A percentile compares a stretch with the other conserved stretches of the same genome.
phyloP scores from a whole-genome alignment of 2,888 invertebrate genomes.

The Drosophila anomalata region DNA sequence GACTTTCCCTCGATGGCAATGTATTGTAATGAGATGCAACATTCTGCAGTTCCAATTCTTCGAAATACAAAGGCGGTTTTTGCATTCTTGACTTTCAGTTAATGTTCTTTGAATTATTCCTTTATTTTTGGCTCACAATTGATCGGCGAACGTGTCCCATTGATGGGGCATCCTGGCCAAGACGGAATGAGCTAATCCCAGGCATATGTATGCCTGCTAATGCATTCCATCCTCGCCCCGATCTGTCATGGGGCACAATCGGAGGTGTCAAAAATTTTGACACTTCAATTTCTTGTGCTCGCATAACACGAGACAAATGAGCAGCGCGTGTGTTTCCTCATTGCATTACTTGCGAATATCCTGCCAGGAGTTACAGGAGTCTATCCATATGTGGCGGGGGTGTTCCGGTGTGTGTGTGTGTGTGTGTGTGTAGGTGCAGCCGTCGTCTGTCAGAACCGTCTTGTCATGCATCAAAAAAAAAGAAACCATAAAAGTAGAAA shows the following conservation, averaged over 20 bases:
- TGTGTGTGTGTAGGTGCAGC: conserved; percentile 66
- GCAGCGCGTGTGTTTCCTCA: conserved; percentile 59
- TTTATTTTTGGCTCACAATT: conserved; percentile 69
- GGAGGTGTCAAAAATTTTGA: conserved; percentile 84
- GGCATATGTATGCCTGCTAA: conserved; percentile 71
- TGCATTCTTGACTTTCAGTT: not conserved
- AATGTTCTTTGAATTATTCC: conserved; percentile 71
- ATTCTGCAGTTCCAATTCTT: not conserved
- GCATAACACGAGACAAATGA: conserved; percentile 70
- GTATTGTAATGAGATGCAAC: not conserved
- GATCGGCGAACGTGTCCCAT: conserved; percentile 15
- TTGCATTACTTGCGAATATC: conserved; percentile 39
- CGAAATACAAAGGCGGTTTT: not conserved
- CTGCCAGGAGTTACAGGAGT: conserved; percentile 24
- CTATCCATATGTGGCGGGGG: conserved; percentile 8
- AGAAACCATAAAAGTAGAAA: conserved; percentile 27
- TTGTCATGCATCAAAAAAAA: conserved; percentile 73
- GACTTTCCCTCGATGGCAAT: conserved; percentile 7
- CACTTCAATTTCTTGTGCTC: conserved; percentile 80
- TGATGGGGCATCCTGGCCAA: conserved; percentile 12
- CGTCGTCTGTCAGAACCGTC: conserved; percentile 70
- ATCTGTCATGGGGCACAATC: conserved; percentile 79
- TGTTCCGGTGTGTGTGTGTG: conserved; percentile 6
- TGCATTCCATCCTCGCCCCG: conserved; percentile 55
- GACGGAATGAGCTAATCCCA: conserved; percentile 20